Evolutionary conservation across 2,113 vertebrate species (phyloP), one percentile per base, ranked within the genome.

Genomic region (Columba livia): DNA sequence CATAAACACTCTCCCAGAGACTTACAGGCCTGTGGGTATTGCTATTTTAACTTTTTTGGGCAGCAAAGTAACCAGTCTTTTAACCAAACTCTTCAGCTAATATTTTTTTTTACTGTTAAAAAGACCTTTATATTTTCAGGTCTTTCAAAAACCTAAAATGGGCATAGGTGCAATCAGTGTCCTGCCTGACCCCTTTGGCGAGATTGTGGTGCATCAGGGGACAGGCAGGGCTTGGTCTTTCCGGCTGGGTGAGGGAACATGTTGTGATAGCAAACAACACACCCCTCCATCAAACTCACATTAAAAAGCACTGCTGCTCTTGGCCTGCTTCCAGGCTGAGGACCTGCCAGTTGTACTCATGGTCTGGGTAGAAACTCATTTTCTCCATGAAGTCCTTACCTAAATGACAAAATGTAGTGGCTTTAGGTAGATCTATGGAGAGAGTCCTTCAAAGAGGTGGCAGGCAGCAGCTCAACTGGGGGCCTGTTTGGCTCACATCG

Each of bases 401-500:
- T 16, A n/a, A 28, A 47, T 26, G 38, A 28, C 29, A 69, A 42
- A 5, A 56, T 56, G 0, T 40, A 40, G 31, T 77, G 53, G 4
- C 26, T 21, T 38, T 54, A 23, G 62, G 2, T 6, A 19, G 67
- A 12, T 73, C 31, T 31, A 29, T 48, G 57, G 61, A 7, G 38
- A 3, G 10, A 15, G 26, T 34, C 60, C 64, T 65, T n/a, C 50
- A 6, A 32, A 66, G 64, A 15, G 24, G 1, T 7, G 36, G 28
- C n/a, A 20, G 36, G 21, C n/a, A 78, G 48, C 32, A 23, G 32
- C 10, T 32, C 14, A 38, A 31, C 34, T 2, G 1, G 8, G 23
- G 6, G 1, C 21, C 36, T 58, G 11, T 31, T 73, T 70, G 79
- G n/a, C 54, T 25, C 12, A 6, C 5, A 0, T 15, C 0, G 0